Base-by-base conservation (phyloP, 2,888 invertebrate species). In the Lymantria dispar region DNA sequence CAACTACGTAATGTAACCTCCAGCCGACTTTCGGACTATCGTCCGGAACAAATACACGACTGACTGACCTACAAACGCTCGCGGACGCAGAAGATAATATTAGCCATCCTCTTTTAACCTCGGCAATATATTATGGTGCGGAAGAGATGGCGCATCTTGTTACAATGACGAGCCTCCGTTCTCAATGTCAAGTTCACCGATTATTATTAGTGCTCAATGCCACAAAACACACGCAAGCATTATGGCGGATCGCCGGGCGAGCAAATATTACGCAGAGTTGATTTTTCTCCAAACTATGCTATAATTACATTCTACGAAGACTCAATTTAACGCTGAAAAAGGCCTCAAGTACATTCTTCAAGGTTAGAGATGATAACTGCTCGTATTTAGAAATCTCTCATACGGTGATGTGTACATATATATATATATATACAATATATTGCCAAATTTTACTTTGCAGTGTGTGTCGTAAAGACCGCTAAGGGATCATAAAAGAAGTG, bases 141-240 rank as follows among this genome's bases (percentile, higher is more conserved):
- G 76, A 68, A 76, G 88, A 85, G 89, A 88, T 69, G 75, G 80
- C 74, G 65, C 72, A 76, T 76, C 79, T 80, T 74, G 83, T 79
- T 83, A 76, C 80, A 85, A 85, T 89, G 90, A 91, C 90, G 90
- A 91, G 88, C 87, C 89, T 88, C 86, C 84, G 80, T 70, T 83
- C 86, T 89, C 91, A 90, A 91, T 90, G 91, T 91, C 91, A 91
- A 91, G 91, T 91, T 91, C 91, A 90, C 84, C 87, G 90, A 88
- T 89, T 88, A 89, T 88, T 90, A 89, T 89, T 90, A 89, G 90
- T 85, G 78, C 75, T 88, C 90, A 91, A 90, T 91, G 90, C 90
- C 89, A 88, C 85, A 73, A 80, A 86, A 86, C 82, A 87, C 81
- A 87, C 85, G 85, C 80, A 80, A 85, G 76, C 81, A 78, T 81